phyloP scores from a whole-genome alignment of 1,140 invertebrate genomes.

The Nephila pilipes region DNA sequence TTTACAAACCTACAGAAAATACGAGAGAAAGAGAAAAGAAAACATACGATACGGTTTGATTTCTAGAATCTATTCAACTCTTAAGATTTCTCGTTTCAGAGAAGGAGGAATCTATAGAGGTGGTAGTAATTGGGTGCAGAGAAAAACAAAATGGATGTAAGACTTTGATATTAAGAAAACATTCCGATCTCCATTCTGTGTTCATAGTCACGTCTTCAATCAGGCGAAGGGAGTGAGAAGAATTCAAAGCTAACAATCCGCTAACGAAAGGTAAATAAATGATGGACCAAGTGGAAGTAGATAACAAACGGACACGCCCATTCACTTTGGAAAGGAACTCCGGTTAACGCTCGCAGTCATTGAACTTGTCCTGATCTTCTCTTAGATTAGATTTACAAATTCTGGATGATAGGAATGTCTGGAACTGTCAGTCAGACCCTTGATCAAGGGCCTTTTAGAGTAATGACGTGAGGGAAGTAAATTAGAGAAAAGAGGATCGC shows the following conservation, averaged over 20 bases:
- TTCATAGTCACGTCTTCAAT: constrained; percentile 38
- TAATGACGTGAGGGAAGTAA: constrained; percentile 22
- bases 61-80: no score
- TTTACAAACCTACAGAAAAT: no score
- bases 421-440: constrained; percentile 16
- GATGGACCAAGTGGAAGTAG: constrained; percentile 11
- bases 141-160: not conserved
- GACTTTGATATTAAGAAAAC: constrained; percentile 38
- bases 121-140: not conserved
- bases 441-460: constrained; percentile 28
- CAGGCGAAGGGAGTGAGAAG: constrained; percentile 4
- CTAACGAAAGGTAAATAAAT: constrained; percentile 41
- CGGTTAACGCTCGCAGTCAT: constrained; percentile 7
- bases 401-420: not conserved
- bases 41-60: no score
- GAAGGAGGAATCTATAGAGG: not conserved
- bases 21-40: no score
- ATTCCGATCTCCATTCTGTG: constrained; percentile 26
- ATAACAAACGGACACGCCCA: constrained; percentile 32
- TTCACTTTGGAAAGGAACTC: constrained; percentile 19
- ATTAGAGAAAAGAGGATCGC: not conserved
- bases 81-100: not conserved
- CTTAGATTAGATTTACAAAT: constrained; percentile 42
- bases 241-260: constrained; percentile 33
- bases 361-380: constrained; percentile 21